phyloP scores from a whole-genome alignment of 1,140 invertebrate species.

The Cherax quadricarinatus region DNA sequence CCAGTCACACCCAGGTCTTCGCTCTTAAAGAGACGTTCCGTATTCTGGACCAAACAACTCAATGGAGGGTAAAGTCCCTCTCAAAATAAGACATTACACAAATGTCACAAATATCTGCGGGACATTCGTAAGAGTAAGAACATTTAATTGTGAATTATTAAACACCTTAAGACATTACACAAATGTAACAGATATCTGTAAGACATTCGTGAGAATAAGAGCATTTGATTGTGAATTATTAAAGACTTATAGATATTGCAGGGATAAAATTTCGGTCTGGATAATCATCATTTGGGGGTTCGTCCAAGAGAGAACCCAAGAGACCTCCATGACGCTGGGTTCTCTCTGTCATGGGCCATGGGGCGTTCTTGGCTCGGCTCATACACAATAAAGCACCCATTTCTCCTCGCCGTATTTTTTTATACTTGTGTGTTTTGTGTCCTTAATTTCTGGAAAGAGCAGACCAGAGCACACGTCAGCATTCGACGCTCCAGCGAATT shows the following conservation, averaged over 20 bases:
- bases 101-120: no score
- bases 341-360: not conserved
- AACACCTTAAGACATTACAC: not conserved
- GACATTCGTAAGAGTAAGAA: no score
- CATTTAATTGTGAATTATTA: no score
- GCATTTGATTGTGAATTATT: slow-evolving; percentile 11
- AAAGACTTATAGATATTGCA: slow-evolving; percentile 20
- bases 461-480: no score
- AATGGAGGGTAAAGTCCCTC: not conserved
- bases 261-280: slow-evolving; percentile 35
- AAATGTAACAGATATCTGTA: no score
- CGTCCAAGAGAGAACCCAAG: not conserved
- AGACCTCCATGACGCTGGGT: not conserved
- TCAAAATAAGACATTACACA: not conserved
- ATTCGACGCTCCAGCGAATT: no score
- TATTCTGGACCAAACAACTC: not conserved
- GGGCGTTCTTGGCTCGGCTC: not conserved
- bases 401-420: not conserved
- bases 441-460: no score
- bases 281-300: slow-evolving; percentile 34
- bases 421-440: no score
- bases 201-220: not conserved
- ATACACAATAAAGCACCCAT: not conserved
- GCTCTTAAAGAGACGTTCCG: not conserved
- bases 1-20: not conserved